Evolutionary conservation across 2,797 vertebrate species (phyloP), one percentile per base, ranked within the genome.

Genomic region (Sphenopsis melanotis): DNA sequence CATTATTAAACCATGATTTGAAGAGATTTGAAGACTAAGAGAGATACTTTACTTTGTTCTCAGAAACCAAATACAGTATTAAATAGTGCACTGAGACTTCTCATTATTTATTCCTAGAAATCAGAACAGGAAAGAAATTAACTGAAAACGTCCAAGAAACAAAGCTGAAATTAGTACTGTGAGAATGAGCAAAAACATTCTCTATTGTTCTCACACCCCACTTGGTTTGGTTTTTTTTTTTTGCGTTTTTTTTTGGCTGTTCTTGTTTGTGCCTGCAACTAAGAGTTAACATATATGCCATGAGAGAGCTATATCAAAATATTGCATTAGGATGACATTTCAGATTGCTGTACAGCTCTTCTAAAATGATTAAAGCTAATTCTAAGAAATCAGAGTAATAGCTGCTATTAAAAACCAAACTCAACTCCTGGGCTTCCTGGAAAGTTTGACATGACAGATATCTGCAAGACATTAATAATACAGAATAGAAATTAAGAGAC

Each of bases 371-470:
- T 95, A 95, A 90, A 83, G 89, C 52, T 94, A 95, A 96, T 96
- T 94, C 93, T 96, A 95, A 95, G 92, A 97, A 96, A 97, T 96
- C 83, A 95, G 83, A 95, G 89, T 97, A 96, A 95, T 95, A 94
- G 87, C 90, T 95, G 92, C 92, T 95, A 95, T 95, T 97, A 93
- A 94, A 94, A 93, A 93, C 53, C 32, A 7, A 96, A 96, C 47
- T 36, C 64, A 95, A 49, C 78, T 96, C 87, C 52, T 90, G 81
- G 71, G 84, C 81, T 96, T 97, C 92, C 93, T 94, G 96, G 92
- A 93, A 97, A 94, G 89, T 94, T 95, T 95, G 93, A 95, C 90
- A 89, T 95, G 92, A 95, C 92, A 93, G 90, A 90, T 95, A 95
- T 90, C 86, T 95, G 65, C 76, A 83, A 94, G 59, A 72, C 55